These are phyloP conservation scores for Phyllotreta striolata DNA, from an alignment of 2,888 invertebrate genomes.

Conservation along the genomic window DNA sequence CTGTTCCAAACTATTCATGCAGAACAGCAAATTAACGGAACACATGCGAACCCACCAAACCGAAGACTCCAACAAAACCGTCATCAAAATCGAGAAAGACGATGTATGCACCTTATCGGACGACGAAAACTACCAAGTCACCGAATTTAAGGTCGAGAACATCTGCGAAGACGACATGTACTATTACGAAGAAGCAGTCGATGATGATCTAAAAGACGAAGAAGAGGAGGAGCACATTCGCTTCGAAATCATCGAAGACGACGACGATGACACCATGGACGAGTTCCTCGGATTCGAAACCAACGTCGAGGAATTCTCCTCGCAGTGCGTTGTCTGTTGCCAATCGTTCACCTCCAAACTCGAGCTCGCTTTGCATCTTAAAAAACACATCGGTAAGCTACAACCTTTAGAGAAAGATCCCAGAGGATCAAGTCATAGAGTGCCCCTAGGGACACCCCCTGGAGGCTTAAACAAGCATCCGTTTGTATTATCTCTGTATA, in stretches of 20 bases:
- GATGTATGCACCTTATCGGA: slow-evolving; percentile 3
- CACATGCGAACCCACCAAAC: slow-evolving; percentile 16
- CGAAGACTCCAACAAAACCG: background rate
- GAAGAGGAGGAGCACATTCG: slow-evolving; percentile 21
- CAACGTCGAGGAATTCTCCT: slow-evolving; percentile 23
- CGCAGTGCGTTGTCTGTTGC: slow-evolving; percentile 26
- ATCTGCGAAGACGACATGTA: background rate
- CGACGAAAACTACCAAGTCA: slow-evolving; percentile 5
- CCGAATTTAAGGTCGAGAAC: slow-evolving; percentile 10
- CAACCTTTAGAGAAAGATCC: no score
- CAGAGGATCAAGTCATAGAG: no score
- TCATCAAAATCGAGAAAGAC: background rate
- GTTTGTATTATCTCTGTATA: background rate
- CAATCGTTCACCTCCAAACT: slow-evolving; percentile 17
- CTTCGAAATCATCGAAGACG: slow-evolving; percentile 26
- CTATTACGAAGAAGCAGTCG: background rate
- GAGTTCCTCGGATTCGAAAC: slow-evolving; percentile 13
- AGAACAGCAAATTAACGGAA: slow-evolving; percentile 19
- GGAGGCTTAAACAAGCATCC: no score
- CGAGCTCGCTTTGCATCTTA: slow-evolving; percentile 22
- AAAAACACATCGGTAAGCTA: slow-evolving; percentile 29
- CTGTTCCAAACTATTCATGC: slow-evolving; percentile 20
- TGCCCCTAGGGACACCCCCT: no score
- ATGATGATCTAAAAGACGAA: slow-evolving; percentile 1
- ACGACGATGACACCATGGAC: slow-evolving; percentile 15